Percentiles rank a stretch among this genome's conserved stretches.
These are phyloP conservation scores for Acronicta leporina DNA, from an alignment of 2,888 invertebrate species.

Conservation along the genomic window DNA sequence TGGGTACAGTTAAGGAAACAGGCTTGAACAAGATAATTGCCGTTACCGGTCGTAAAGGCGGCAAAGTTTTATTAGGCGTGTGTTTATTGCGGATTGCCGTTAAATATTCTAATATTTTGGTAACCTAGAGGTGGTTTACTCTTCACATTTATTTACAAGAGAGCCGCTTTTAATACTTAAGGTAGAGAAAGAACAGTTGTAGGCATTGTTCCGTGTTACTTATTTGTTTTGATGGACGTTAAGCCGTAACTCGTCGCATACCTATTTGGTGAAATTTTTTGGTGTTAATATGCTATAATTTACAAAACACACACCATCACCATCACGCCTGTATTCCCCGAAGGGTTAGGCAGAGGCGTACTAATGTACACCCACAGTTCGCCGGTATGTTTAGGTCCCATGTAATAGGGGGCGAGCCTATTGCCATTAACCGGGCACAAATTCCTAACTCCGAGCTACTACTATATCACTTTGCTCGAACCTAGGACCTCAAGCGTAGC, in stretches of 20 bases:
- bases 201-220: conserved; percentile 1
- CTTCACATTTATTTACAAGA: conserved; percentile 19
- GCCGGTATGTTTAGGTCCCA: too few relatives aligned
- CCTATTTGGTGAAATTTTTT: not conserved
- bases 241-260: not conserved
- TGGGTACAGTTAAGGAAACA: conserved; percentile 55
- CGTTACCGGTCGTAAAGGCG: conserved; percentile 51
- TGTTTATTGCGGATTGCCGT: conserved; percentile 56
- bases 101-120: conserved; percentile 57
- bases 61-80: conserved; percentile 48
- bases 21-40: conserved; percentile 52
- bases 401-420: too few relatives aligned
- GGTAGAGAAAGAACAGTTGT: not conserved
- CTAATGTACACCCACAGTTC: too few relatives aligned
- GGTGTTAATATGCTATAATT: too few relatives aligned
- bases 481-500: too few relatives aligned
- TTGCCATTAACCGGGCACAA: too few relatives aligned
- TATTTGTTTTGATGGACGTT: not conserved
- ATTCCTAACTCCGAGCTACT: too few relatives aligned
- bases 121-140: conserved; percentile 17
- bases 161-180: conserved; percentile 21
- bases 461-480: too few relatives aligned
- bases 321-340: too few relatives aligned
- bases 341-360: too few relatives aligned
- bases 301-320: too few relatives aligned